Evolutionary conservation across 2,113 vertebrate genomes (phyloP).

Genomic region (Cebus imitator): DNA sequence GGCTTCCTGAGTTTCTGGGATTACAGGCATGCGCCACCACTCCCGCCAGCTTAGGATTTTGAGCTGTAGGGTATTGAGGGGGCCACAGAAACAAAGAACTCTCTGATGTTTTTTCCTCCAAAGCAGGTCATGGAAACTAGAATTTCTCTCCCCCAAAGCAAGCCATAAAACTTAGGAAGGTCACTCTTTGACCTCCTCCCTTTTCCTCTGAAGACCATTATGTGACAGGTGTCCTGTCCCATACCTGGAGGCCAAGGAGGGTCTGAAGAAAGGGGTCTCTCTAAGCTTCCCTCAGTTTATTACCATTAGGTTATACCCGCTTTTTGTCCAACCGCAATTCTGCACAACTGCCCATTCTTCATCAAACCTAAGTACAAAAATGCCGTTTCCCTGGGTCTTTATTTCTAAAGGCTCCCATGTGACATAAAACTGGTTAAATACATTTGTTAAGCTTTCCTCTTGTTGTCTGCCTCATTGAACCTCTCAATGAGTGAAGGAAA

Average conservation of each 20-base stretch:
- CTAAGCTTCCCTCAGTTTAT: no score
- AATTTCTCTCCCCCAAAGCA: neutral
- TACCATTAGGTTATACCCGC: no score
- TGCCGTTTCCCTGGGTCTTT: neutral
- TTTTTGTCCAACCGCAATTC: no score
- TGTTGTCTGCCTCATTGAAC: neutral
- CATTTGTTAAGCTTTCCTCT: neutral
- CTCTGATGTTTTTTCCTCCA: neutral
- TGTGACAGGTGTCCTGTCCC: neutral
- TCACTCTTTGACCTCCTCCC: neutral
- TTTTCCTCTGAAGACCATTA: neutral
- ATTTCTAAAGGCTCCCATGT: neutral
- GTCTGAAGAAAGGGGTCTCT: no score
- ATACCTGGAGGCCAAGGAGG: neutral
- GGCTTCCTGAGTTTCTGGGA: no score
- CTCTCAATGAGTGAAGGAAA: neutral
- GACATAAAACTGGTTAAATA: neutral
- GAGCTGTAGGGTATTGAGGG: no score
- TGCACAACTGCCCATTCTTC: neutral
- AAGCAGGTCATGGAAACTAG: neutral
- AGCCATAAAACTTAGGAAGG: neutral
- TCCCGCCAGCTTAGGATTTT: neutral
- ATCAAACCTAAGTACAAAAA: neutral
- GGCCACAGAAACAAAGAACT: no score
- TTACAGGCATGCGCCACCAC: no score